Evolutionary conservation across 2,797 vertebrate genomes (phyloP).

Genomic region (Menidia menidia): DNA sequence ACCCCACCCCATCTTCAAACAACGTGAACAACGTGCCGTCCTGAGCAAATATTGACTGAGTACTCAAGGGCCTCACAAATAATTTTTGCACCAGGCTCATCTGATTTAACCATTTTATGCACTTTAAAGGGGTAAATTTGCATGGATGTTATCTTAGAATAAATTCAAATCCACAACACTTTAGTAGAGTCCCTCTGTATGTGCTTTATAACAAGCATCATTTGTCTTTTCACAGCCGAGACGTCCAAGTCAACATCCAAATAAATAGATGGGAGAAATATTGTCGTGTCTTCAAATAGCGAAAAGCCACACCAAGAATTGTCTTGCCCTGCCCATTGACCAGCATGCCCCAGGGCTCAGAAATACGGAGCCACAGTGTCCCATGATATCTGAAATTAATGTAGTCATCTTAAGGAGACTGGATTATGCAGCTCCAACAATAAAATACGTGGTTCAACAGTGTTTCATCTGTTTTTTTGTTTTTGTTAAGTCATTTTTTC

Average conservation of each 20-base stretch:
- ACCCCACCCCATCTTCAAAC: not conserved
- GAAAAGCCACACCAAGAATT: slow-evolving; percentile 4
- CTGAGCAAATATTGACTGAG: too few species aligned
- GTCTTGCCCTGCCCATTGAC: slow-evolving; percentile 51
- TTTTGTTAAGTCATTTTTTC: too few species aligned
- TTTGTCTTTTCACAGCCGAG: not conserved
- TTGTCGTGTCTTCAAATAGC: slow-evolving; percentile 10
- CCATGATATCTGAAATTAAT: slow-evolving; percentile 59
- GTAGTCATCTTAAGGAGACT: slow-evolving; percentile 32
- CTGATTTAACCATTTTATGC: too few species aligned
- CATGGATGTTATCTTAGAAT: too few species aligned
- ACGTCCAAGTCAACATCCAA: slow-evolving; percentile 7
- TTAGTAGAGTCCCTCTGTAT: not conserved
- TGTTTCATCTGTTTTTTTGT: too few species aligned
- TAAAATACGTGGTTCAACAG: slow-evolving; percentile 6
- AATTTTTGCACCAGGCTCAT: too few species aligned
- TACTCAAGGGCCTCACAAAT: too few species aligned
- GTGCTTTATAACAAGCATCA: not conserved
- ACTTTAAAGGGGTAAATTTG: too few species aligned
- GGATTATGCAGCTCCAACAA: slow-evolving; percentile 30
- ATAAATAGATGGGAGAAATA: slow-evolving; percentile 31
- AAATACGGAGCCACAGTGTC: slow-evolving; percentile 56
- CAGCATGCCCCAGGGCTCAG: slow-evolving; percentile 67
- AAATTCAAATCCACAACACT: too few species aligned
- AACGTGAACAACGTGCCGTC: too few species aligned